A percentile compares a stretch with the other conserved stretches of the same genome.
phyloP scores from a whole-genome alignment of 2,113 vertebrate species.

The Orcinus orca region DNA sequence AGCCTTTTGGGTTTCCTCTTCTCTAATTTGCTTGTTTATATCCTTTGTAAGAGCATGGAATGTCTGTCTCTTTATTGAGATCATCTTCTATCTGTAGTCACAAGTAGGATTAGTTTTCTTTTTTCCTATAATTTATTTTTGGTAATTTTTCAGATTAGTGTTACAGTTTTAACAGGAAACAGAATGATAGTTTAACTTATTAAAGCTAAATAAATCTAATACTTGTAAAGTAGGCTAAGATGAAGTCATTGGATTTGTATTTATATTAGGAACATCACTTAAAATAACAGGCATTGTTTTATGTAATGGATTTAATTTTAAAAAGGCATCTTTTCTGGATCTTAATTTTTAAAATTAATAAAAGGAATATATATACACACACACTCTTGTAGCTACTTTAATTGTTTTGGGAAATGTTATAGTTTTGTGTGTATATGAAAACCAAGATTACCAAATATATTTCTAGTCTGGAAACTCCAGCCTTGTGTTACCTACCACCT shows the following conservation, averaged over 20 bases:
- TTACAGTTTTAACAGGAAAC: background rate
- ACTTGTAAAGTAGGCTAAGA: background rate
- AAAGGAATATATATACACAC: background rate
- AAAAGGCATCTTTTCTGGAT: background rate
- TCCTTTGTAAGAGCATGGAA: background rate
- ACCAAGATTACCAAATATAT: background rate
- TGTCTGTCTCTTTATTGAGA: background rate
- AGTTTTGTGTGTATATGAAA: background rate
- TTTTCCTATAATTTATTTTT: slow-evolving; percentile 26
- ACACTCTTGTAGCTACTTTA: background rate
- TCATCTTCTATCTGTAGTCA: background rate
- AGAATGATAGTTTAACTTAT: background rate
- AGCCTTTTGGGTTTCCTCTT: background rate
- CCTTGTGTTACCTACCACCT: background rate
- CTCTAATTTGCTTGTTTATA: background rate
- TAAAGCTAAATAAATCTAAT: background rate
- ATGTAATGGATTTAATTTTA: slow-evolving; percentile 2
- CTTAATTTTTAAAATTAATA: background rate
- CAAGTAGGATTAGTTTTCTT: background rate
- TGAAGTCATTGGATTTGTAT: background rate
- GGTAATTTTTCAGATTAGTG: background rate
- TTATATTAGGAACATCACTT: background rate
- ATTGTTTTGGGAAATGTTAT: background rate
- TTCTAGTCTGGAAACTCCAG: background rate
- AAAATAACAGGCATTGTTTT: background rate